Evolutionary conservation across 2,888 invertebrate genomes (phyloP), one percentile per base, ranked within the genome.

Genomic region (Augiades crinisus): DNA sequence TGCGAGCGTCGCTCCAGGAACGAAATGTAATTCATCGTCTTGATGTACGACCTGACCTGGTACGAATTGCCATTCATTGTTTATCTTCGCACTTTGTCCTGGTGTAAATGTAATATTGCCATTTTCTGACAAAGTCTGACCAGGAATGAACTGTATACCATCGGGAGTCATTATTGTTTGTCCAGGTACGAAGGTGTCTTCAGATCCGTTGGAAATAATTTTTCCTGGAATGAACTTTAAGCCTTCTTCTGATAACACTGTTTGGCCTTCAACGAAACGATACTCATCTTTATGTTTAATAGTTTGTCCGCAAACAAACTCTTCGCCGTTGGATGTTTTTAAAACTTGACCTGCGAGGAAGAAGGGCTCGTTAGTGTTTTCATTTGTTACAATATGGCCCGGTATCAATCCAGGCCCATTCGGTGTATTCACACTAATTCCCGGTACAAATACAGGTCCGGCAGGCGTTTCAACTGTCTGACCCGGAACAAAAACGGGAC

Each of bases 401-500:
- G 94, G 94, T 58, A 95, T 91, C 12, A 95, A 81, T 17, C 92
- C 90, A 0, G 94, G 93, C 17, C 94, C 94, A 37, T 91, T 87
- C 14, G 93, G 92, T 1, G 94, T 92, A 62, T 91, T 91, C 8
- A 95, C 91, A 33, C 93, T 94, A 54, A 95, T 90, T 1, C 95
- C 95, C 13, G 95, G 94, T 27, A 94, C 92, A 74, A 95, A 95
- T 43, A 92, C 81, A 7, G 91, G 86, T 0, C 95, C 95, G 54
- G 88, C 85, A 38, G 93, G 92, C 2, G 94, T 94, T 60, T 92
- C 90, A 5, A 95, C 83, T 0, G 94, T 94, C 77, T 95, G 94
- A 2, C 95, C 95, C 0, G 95, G 94, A 8, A 95, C 92, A 68
- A 95, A 95, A 36, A 93, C 79, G 22, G 92, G 91, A 1, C 95